These are phyloP conservation scores for Melanargia galathea DNA, from an alignment of 2,888 invertebrate species.

Conservation along the genomic window DNA sequence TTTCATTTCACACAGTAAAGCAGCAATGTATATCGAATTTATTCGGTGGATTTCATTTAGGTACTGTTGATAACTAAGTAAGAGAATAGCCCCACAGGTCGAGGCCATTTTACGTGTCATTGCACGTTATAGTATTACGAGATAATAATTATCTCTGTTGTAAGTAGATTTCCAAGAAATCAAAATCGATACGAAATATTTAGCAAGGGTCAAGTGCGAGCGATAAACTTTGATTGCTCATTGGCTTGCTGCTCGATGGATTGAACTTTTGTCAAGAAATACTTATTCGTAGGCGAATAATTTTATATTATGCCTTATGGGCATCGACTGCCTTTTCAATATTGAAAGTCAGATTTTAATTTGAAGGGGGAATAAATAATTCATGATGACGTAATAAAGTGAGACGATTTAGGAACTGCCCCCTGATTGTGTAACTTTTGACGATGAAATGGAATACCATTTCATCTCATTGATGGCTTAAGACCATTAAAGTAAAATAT, in stretches of 20 bases:
- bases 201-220: neutral
- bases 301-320: slow-evolving; percentile 1
- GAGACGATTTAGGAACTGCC: neutral
- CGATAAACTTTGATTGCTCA: neutral
- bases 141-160: neutral
- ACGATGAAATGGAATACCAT: too few relatives aligned
- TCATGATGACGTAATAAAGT: slow-evolving; percentile 9
- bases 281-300: neutral
- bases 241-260: neutral
- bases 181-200: neutral
- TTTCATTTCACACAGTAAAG: too few relatives aligned
- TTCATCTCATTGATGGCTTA: too few relatives aligned
- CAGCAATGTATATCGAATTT: too few relatives aligned
- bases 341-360: slow-evolving; percentile 9
- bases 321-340: neutral
- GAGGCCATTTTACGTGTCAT: too few relatives aligned
- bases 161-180: neutral
- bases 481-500: too few relatives aligned
- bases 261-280: neutral
- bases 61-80: neutral
- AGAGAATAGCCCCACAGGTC: too few relatives aligned
- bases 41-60: too few relatives aligned
- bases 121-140: neutral
- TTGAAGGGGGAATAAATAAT: slow-evolving; percentile 2
- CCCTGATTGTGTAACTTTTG: too few relatives aligned